A percentile compares a stretch with the other conserved stretches of the same genome.
Conservation (phyloP, 2,888 invertebrate genomes). For the Baronia brevicornis region DNA sequence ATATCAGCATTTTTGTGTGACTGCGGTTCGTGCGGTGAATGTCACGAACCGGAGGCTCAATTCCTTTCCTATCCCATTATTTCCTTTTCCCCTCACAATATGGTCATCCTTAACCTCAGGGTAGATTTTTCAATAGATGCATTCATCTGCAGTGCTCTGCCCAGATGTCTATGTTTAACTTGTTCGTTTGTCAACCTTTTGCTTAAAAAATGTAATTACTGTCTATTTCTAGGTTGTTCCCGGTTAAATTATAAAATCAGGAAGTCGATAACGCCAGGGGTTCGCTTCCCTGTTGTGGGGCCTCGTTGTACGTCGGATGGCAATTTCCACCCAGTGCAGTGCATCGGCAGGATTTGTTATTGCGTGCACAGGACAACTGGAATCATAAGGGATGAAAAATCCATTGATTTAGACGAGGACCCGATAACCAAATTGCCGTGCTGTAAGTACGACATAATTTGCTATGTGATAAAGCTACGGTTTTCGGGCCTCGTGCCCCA, state of each 20-base stretch:
- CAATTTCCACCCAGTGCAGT: slow-evolving; percentile 80
- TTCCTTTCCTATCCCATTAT: no score
- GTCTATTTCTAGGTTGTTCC: slow-evolving; percentile 70
- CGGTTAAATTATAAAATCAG: slow-evolving; percentile 66
- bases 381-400: slow-evolving; percentile 32
- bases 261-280: slow-evolving; percentile 44
- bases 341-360: slow-evolving; percentile 73
- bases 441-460: slow-evolving; percentile 51
- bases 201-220: neutral
- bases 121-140: no score
- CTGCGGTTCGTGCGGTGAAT: no score
- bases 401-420: slow-evolving; percentile 40
- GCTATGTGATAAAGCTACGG: neutral
- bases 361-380: slow-evolving; percentile 78
- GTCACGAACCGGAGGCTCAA: no score
- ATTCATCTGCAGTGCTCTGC: no score
- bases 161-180: no score
- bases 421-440: slow-evolving; percentile 52
- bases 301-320: slow-evolving; percentile 80
- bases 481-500: no score
- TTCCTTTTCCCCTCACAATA: no score
- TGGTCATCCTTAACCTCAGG: no score
- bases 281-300: slow-evolving; percentile 48
- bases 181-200: neutral
- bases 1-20: no score